Percentiles rank a stretch among this genome's conserved stretches.
Evolutionary conservation across 2,113 vertebrate genomes (phyloP).

Genomic region (Myiozetetes cayanensis): DNA sequence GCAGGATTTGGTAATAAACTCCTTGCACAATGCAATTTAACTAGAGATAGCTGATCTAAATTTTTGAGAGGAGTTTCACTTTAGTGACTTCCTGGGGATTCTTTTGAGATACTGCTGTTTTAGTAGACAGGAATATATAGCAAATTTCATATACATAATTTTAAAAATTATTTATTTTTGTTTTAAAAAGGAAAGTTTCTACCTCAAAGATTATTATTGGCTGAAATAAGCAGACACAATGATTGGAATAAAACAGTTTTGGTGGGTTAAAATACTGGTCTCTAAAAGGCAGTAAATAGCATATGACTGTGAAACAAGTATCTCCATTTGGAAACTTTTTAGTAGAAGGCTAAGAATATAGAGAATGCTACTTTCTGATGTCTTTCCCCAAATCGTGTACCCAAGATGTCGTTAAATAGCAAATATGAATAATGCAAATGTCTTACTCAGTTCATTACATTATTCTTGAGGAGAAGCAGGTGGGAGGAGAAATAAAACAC

Average conservation of each 20-base stretch:
- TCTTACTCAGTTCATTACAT: slow-evolving; percentile 36
- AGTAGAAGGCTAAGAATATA: not conserved
- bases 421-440: slow-evolving; percentile 54
- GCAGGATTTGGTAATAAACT: slow-evolving; percentile 43
- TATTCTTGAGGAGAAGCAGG: slow-evolving; percentile 48
- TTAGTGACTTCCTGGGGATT: slow-evolving; percentile 39
- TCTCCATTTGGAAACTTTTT: not conserved
- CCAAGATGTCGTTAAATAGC: slow-evolving; percentile 13
- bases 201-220: not conserved
- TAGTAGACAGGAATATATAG: not conserved
- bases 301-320: not conserved
- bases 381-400: not conserved
- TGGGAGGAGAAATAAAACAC: slow-evolving; percentile 56
- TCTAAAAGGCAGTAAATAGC: not conserved
- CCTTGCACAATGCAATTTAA: slow-evolving; percentile 44
- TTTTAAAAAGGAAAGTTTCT: not conserved
- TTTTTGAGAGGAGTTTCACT: slow-evolving; percentile 40
- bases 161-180: too few relatives aligned
- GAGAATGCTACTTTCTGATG: slow-evolving; percentile 13
- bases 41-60: slow-evolving; percentile 41
- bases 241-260: not conserved
- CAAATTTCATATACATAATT: not conserved
- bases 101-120: not conserved
- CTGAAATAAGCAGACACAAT: not conserved
- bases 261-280: not conserved